Evolutionary conservation across 2,888 invertebrate genomes (phyloP), one percentile per base, ranked within the genome.

Genomic region (Melinopterus prodromus): DNA sequence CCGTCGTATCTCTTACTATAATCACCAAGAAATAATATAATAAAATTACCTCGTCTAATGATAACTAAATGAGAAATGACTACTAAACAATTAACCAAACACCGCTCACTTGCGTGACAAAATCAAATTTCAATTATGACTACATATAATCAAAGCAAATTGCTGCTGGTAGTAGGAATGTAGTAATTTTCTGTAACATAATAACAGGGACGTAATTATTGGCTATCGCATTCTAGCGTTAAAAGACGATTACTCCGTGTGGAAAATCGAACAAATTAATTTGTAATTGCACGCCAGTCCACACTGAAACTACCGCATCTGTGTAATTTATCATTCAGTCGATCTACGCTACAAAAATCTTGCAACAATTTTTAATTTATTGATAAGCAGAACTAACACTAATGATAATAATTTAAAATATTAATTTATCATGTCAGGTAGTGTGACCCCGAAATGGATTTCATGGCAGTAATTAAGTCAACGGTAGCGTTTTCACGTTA

Each of bases 361-460:
- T 53, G 12, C 5, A 53, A 3, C 2, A 1, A 53, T 53, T 53
- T 53, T 53, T 53, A 53, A 53, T 53, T 53, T 53, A 53, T 53
- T 53, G 53, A 53, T 53, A 53, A 53, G 53, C 53, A 53, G 2
- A 53, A 53, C 53, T 53, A 53, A 53, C 53, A 75, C 74, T 75
- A 78, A 78, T 78, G 70, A 16, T 74, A 78, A 35, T 78, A 70
- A 78, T 75, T 78, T 69, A 74, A 75, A 76, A 75, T 70, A 53
- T 15, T 75, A 78, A 78, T 78, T 35, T 15, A 76, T 79, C 79
- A 79, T 15, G 2, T 70, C 26, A 70, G 26, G 38, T 76, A 70
- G 75, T 70, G 75, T 16, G 70, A 76, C 69, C 75, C 53, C 69
- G 16, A 79, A 79, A 70, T 70, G 15, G 70, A 69, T 76, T 70